Conservation (phyloP, 2,113 vertebrate genomes). For the Dipodomys stephensi region DNA sequence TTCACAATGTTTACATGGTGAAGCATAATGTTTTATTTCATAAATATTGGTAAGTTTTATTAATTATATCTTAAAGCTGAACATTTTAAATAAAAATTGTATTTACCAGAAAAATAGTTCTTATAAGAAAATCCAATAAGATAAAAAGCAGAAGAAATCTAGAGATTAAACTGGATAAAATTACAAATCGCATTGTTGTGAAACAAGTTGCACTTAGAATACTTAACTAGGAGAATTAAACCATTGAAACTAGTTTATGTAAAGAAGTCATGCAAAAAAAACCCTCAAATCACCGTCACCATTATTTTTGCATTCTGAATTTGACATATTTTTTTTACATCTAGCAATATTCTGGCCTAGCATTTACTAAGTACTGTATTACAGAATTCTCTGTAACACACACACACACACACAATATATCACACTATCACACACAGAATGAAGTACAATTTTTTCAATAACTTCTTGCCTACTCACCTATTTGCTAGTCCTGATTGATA, state of each 20-base stretch:
- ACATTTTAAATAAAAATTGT: neutral
- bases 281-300: neutral
- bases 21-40: neutral
- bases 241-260: neutral
- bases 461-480: neutral
- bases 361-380: neutral
- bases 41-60: neutral
- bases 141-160: neutral
- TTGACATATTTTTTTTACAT: neutral
- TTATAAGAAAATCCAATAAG: neutral
- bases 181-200: neutral
- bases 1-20: neutral
- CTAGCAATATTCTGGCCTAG: neutral
- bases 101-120: neutral
- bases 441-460: neutral
- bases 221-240: neutral
- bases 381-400: neutral
- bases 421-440: neutral
- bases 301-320: constrained; percentile 18
- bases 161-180: neutral
- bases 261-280: neutral
- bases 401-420: neutral
- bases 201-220: neutral
- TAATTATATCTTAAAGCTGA: neutral
- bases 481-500: neutral